Percentiles rank a stretch among this genome's conserved stretches.
Evolutionary conservation across 2,797 vertebrate genomes (phyloP).

Genomic region (Delichon dasypus): DNA sequence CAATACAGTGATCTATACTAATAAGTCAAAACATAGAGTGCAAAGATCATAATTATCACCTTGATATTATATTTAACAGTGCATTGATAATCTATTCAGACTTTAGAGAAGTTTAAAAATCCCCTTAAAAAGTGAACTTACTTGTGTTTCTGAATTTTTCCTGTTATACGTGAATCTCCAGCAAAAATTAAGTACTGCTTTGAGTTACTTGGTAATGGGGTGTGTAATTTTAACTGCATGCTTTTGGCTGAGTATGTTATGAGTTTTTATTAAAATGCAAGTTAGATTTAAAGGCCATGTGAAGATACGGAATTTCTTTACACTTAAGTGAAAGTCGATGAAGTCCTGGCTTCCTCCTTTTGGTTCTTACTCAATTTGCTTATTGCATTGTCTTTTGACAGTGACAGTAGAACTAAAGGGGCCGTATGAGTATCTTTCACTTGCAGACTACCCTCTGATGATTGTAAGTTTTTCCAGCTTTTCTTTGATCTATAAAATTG

Average conservation of each 20-base stretch:
- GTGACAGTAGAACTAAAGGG: constrained; percentile 92
- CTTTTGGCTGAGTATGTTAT: neutral
- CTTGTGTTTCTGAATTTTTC: neutral
- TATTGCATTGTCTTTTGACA: constrained; percentile 70
- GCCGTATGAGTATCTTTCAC: constrained; percentile 90
- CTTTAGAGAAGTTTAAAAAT: neutral
- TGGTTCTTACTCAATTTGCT: neutral
- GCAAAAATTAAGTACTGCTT: neutral
- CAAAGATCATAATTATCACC: neutral
- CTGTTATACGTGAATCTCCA: neutral
- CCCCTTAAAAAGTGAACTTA: neutral
- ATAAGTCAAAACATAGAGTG: neutral
- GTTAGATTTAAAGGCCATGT: neutral
- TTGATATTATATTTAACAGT: neutral
- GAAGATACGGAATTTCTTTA: neutral
- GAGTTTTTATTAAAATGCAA: neutral
- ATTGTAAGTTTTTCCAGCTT: constrained; percentile 80
- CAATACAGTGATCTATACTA: neutral
- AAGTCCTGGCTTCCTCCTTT: neutral
- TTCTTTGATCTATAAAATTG: neutral
- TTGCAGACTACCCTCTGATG: constrained; percentile 94
- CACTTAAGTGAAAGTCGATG: neutral
- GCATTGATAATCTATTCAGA: neutral
- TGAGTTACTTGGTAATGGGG: neutral
- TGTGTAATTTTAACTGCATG: neutral